These are phyloP conservation scores for Caenorhabditis panamensis DNA, from an alignment of 2,888 invertebrate species.

Conservation along the genomic window DNA sequence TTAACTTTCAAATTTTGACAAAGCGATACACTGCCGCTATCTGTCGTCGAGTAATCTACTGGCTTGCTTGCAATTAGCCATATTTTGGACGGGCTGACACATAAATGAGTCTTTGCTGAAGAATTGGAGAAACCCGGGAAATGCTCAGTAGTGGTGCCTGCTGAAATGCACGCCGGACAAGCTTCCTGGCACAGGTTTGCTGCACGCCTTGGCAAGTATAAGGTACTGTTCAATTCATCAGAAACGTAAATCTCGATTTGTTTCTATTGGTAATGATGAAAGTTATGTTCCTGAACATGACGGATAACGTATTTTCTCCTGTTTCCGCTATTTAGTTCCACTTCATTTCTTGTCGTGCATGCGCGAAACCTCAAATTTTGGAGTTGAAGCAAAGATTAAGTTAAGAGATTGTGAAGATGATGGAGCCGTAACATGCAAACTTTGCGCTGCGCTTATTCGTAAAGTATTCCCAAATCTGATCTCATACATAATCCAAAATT, in stretches of 20 bases:
- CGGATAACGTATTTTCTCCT: conserved; percentile 15
- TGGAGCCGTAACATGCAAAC: not conserved
- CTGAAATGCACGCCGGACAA: conserved; percentile 72
- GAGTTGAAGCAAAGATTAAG: conserved; percentile 36
- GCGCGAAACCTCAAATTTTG: conserved; percentile 15
- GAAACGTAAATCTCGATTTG: too few relatives aligned
- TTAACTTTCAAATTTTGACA: conserved; percentile 9
- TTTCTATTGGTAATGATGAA: too few relatives aligned
- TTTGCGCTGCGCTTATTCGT: too few relatives aligned
- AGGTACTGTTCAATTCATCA: conserved; percentile 62
- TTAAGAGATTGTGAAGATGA: conserved; percentile 38
- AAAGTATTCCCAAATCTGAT: conserved; percentile 19
- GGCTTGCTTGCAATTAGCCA: conserved; percentile 20
- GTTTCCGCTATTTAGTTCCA: conserved; percentile 48
- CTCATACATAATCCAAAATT: conserved; percentile 38
- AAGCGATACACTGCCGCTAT: too few relatives aligned
- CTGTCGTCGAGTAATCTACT: conserved; percentile 39
- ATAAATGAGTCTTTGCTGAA: conserved; percentile 55
- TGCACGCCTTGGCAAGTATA: conserved; percentile 72
- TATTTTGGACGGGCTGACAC: conserved; percentile 49
- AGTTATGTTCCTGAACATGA: conserved; percentile 31
- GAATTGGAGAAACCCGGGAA: conserved; percentile 63
- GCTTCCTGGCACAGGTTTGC: conserved; percentile 74
- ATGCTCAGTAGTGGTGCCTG: conserved; percentile 66
- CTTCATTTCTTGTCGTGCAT: conserved; percentile 42